Conservation (phyloP, 2,113 vertebrate genomes). For the Ploceus nigricollis region DNA sequence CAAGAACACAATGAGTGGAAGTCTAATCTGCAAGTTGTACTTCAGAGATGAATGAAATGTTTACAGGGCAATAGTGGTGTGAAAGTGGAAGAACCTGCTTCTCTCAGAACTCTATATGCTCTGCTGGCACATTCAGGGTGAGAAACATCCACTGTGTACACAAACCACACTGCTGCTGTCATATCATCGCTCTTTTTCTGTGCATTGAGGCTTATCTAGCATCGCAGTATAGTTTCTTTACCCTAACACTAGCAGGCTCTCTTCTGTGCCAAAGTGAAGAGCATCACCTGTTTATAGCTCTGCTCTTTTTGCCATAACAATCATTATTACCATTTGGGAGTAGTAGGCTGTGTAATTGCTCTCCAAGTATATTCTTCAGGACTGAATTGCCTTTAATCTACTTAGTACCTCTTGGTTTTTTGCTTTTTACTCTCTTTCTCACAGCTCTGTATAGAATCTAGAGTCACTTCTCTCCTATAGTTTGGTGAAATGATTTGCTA, state of each 20-base stretch:
- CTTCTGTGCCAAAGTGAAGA: neutral
- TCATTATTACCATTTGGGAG: neutral
- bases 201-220: neutral
- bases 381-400: neutral
- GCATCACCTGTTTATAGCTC: neutral
- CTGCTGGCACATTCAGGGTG: neutral
- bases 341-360: neutral
- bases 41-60: conserved; percentile 19
- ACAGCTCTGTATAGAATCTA: neutral
- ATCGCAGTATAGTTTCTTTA: neutral
- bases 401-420: neutral
- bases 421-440: neutral
- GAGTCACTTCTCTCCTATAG: neutral
- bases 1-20: conserved; percentile 10
- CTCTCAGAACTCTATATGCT: neutral
- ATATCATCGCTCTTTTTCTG: neutral
- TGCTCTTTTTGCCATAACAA: neutral
- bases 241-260: neutral
- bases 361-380: neutral
- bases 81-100: conserved; percentile 47
- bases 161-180: neutral
- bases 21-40: neutral
- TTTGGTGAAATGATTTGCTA: neutral
- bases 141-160: neutral
- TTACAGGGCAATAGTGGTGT: neutral